phyloP scores from a whole-genome alignment of 1,140 invertebrate species.

The Drosophila yakuba region DNA sequence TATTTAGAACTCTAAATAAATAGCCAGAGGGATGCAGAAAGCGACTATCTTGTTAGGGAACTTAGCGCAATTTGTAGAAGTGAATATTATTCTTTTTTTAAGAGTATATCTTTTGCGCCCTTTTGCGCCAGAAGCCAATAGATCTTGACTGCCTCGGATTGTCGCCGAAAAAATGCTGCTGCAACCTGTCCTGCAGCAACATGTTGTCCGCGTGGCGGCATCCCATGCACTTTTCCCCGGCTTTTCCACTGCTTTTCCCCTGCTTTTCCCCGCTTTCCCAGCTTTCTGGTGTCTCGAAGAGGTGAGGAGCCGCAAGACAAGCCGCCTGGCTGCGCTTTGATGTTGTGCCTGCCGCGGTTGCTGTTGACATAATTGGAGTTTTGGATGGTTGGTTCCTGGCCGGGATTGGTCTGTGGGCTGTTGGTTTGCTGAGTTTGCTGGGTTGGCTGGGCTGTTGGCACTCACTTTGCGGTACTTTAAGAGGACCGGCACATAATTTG shows the following conservation, averaged over 20 bases:
- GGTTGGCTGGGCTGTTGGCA: constrained; percentile 42
- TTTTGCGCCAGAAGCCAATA: not conserved
- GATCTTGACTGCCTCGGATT: constrained; percentile 10
- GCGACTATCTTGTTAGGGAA: no score
- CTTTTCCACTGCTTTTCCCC: not conserved
- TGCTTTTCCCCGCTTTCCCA: constrained; percentile 12
- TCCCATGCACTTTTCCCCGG: constrained; percentile 34
- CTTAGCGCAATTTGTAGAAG: not conserved
- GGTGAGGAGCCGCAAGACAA: constrained; percentile 24
- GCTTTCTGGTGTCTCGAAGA: not conserved
- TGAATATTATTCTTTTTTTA: no score
- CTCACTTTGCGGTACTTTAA: constrained; percentile 80
- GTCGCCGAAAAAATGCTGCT: constrained; percentile 34
- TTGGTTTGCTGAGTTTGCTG: constrained; percentile 32
- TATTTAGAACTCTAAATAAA: not conserved
- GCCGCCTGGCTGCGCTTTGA: constrained; percentile 66
- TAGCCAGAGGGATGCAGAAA: no score
- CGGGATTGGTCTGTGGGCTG: constrained; percentile 27
- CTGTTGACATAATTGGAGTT: constrained; percentile 83
- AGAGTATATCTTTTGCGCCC: not conserved
- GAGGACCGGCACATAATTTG: constrained; percentile 79
- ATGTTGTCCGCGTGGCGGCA: constrained; percentile 43
- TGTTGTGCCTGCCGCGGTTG: constrained; percentile 73
- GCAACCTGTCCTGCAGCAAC: constrained; percentile 30
- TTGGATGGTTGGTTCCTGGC: constrained; percentile 57